Evolutionary conservation across 2,113 vertebrate genomes (phyloP), one percentile per base, ranked within the genome.

Genomic region (Acanthisitta chloris): DNA sequence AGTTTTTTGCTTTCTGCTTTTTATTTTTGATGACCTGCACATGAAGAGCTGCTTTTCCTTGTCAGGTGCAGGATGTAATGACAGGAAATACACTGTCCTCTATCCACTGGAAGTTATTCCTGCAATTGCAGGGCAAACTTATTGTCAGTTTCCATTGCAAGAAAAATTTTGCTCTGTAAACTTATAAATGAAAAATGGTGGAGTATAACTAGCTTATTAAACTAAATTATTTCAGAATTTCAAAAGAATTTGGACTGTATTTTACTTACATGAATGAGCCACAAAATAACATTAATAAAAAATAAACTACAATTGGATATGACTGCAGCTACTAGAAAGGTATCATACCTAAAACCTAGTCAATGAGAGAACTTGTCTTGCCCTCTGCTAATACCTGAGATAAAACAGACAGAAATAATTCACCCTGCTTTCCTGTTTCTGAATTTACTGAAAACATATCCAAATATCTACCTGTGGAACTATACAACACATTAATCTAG

Each of bases 171-270:
- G 66, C 45, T 88, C 79, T 92, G 28, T 46, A 95, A 96, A 91
- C 13, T 62, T 93, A 78, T 91, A 93, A 93, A 94, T 90, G 69
- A 94, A 97, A 85, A 97, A 94, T 94, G 55, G 80, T 94, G 51
- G 20, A 88, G 29, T 76, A 73, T 88, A 96, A 91, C 54, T 97
- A 91, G 55, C 55, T 96, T 93, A 96, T 81, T 74, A 77, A 97
- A 94, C 29, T 45, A 92, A 96, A 92, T 87, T 79, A 86, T 86
- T 94, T 89, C 85, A 34, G 83, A 93, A 78, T 95, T 93, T 90
- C 80, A 17, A 73, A 92, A 42, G n/a, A 78, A 59, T 55, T 11
- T 82, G 49, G 85, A 64, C 62, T 81, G 34, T 71, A 82, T 79
- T 78, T 91, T 54, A 55, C 42, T 62, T 90, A 88, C 28, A n/a